These are phyloP conservation scores for Phortica okadai DNA, from an alignment of 2,888 invertebrate genomes.

Conservation along the genomic window DNA sequence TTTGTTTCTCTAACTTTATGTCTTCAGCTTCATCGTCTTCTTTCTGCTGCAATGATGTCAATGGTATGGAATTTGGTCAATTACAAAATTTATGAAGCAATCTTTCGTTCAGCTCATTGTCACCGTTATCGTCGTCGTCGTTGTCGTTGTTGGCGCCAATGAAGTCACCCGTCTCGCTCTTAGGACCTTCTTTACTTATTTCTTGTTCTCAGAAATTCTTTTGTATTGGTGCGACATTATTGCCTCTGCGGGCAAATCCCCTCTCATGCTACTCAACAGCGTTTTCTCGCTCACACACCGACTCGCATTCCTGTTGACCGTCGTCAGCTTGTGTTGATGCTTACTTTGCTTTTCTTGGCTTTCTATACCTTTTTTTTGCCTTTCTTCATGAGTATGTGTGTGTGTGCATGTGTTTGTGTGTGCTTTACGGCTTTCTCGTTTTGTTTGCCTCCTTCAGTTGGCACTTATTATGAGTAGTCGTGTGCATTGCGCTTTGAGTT, in stretches of 20 bases:
- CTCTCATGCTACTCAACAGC: too few species aligned
- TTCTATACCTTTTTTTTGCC: not conserved
- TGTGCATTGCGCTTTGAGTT: not conserved
- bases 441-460: too few species aligned
- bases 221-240: not conserved
- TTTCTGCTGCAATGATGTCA: constrained; percentile 57
- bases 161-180: not conserved
- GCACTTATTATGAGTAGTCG: not conserved
- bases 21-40: not conserved
- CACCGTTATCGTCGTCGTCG: not conserved
- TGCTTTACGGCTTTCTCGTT: not conserved
- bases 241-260: not conserved
- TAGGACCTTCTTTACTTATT: not conserved
- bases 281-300: too few species aligned
- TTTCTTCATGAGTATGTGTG: not conserved
- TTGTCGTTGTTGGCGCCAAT: constrained; percentile 2
- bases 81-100: constrained; percentile 58
- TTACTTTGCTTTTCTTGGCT: not conserved
- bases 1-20: too few species aligned
- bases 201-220: not conserved
- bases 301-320: not conserved
- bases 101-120: constrained; percentile 35
- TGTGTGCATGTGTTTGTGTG: not conserved
- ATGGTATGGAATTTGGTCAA: constrained; percentile 63
- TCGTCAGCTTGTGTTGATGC: not conserved